A percentile compares a stretch with the other conserved stretches of the same genome.
Conservation (phyloP, 2,888 invertebrate genomes). For the Nesidiocoris tenuis region DNA sequence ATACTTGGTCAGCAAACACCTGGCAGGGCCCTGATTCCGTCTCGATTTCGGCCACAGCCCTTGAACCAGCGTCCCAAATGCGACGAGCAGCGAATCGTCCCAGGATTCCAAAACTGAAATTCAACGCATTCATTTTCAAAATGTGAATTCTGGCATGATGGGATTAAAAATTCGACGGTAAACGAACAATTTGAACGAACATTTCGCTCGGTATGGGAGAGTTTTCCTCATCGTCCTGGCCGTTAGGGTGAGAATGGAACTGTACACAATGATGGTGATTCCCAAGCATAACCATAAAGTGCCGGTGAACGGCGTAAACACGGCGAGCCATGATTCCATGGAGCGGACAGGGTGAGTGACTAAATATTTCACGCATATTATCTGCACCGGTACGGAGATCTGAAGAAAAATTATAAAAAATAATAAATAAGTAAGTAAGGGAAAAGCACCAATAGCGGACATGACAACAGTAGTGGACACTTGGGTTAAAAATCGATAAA, state of each 20-base stretch:
- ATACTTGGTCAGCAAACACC: constrained; percentile 34
- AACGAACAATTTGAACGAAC: background rate
- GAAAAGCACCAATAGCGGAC: no score
- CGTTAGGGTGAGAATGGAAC: constrained; percentile 30
- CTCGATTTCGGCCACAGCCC: constrained; percentile 23
- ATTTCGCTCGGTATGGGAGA: background rate
- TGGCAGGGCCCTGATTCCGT: constrained; percentile 8
- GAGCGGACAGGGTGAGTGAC: constrained; percentile 20
- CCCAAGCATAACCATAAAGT: constrained; percentile 30
- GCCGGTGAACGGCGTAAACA: constrained; percentile 36
- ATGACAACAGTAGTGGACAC: no score
- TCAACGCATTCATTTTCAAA: background rate
- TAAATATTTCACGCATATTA: constrained; percentile 33
- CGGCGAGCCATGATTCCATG: constrained; percentile 23
- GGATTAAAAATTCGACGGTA: background rate
- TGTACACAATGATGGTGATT: constrained; percentile 26
- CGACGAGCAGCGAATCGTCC: constrained; percentile 22
- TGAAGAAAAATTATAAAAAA: no score
- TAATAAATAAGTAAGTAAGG: no score
- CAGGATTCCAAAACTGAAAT: constrained; percentile 18
- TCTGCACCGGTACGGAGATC: constrained; percentile 27
- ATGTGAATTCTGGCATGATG: background rate
- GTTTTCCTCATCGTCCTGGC: background rate
- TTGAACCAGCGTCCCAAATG: constrained; percentile 31
- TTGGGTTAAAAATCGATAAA: no score